These are phyloP conservation scores for Gasterosteus aculeatus DNA, from an alignment of 2,113 vertebrate genomes.

Conservation along the genomic window DNA sequence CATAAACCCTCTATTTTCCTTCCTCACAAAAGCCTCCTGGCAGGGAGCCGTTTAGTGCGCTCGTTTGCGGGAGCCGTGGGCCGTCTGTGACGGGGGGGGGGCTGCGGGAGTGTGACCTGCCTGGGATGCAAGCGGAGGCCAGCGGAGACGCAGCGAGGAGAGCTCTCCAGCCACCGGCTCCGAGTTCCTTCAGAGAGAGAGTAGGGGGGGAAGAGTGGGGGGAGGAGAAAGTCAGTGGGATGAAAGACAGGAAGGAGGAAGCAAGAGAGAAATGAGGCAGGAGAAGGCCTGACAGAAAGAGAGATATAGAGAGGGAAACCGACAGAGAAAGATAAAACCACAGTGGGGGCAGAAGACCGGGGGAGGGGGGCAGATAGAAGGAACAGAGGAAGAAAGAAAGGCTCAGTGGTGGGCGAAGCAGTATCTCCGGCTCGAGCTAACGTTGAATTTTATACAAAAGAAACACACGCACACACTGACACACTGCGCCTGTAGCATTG, in stretches of 20 bases:
- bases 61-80: conserved; percentile 56
- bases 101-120: conserved; percentile 66
- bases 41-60: conserved; percentile 61
- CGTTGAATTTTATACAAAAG: conserved; percentile 66
- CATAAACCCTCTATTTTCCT: conserved; percentile 64
- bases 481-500: conserved; percentile 57
- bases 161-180: conserved; percentile 49
- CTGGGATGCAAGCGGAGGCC: conserved; percentile 55
- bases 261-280: conserved; percentile 40
- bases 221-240: conserved; percentile 32
- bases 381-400: conserved; percentile 52
- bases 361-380: conserved; percentile 25
- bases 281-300: conserved; percentile 33
- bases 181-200: conserved; percentile 29
- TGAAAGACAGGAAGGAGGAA: conserved; percentile 34
- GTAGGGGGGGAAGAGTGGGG: not conserved
- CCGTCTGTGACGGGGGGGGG: conserved; percentile 48
- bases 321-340: conserved; percentile 42
- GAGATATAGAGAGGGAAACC: conserved; percentile 7
- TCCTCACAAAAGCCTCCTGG: conserved; percentile 65
- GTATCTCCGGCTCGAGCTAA: conserved; percentile 61
- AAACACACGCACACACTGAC: conserved; percentile 49
- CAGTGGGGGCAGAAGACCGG: conserved; percentile 36
- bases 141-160: conserved; percentile 33
- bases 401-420: conserved; percentile 68